These are phyloP conservation scores for Drosophila ironensis DNA, from an alignment of 1,140 invertebrate species.

Conservation along the genomic window DNA sequence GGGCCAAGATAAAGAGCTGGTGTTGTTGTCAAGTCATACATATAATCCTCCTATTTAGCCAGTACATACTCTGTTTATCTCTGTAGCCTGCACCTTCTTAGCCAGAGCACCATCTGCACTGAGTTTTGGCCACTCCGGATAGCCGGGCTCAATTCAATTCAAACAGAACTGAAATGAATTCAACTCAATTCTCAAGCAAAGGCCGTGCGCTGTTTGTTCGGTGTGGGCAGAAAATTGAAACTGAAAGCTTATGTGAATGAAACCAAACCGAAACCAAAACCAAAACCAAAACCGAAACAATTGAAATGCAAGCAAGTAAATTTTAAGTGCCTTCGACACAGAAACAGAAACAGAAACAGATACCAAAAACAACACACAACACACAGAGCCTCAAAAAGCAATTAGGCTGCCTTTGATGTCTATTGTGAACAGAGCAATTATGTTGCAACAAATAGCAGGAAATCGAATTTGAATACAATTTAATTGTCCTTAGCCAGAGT, in stretches of 20 bases:
- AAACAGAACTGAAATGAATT: slow-evolving; percentile 2
- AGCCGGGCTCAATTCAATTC: slow-evolving; percentile 20
- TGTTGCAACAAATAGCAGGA: slow-evolving; percentile 25
- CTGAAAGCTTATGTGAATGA: slow-evolving; percentile 27
- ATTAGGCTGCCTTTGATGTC: slow-evolving; percentile 41
- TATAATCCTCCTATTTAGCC: too few species aligned
- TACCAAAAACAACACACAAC: slow-evolving; percentile 1
- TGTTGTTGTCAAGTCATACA: slow-evolving; percentile 19
- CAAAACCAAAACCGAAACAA: slow-evolving; percentile 27
- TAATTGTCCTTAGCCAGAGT: slow-evolving; percentile 38
- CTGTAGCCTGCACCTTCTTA: slow-evolving; percentile 12
- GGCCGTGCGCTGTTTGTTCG: slow-evolving; percentile 76
- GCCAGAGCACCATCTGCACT: slow-evolving; percentile 33
- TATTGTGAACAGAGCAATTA: slow-evolving; percentile 32
- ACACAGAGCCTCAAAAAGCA: slow-evolving; percentile 30
- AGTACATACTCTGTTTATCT: too few species aligned
- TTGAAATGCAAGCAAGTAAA: slow-evolving; percentile 49
- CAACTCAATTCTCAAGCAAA: slow-evolving; percentile 47
- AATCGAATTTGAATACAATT: slow-evolving; percentile 34
- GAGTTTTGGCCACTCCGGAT: slow-evolving; percentile 45
- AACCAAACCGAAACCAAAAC: slow-evolving; percentile 36
- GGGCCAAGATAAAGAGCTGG: slow-evolving; percentile 10
- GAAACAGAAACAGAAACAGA: slow-evolving; percentile 27
- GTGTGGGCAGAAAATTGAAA: slow-evolving; percentile 64
- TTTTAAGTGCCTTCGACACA: slow-evolving; percentile 36